These are phyloP conservation scores for Punctoribates punctum DNA, from an alignment of 2,888 invertebrate species.

Conservation along the genomic window DNA sequence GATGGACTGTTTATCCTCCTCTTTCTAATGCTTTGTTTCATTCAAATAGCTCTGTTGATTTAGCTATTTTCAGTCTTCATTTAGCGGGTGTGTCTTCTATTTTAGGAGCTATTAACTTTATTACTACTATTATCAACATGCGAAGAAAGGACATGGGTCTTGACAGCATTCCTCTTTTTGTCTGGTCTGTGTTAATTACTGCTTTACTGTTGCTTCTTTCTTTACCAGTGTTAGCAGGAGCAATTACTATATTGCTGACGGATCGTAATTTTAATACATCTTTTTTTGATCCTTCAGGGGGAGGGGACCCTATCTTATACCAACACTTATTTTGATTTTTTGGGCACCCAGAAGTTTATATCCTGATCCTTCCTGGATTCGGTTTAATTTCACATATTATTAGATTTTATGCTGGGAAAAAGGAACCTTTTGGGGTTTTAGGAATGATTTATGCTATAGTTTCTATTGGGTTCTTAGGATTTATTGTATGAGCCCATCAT, in stretches of 20 bases:
- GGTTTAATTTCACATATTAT: slow-evolving; percentile 76
- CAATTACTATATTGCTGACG: slow-evolving; percentile 72
- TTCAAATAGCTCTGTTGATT: slow-evolving; percentile 66
- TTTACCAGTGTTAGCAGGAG: slow-evolving; percentile 71
- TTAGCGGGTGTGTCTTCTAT: slow-evolving; percentile 52
- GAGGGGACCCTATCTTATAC: slow-evolving; percentile 74
- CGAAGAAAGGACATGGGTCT: slow-evolving; percentile 61
- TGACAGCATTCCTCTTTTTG: slow-evolving; percentile 66
- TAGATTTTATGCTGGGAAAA: slow-evolving; percentile 69
- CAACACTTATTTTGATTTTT: slow-evolving; percentile 85
- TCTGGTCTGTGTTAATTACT: slow-evolving; percentile 68
- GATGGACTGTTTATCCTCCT: slow-evolving; percentile 74
- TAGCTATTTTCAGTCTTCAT: slow-evolving; percentile 66
- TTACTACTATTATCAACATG: slow-evolving; percentile 71
- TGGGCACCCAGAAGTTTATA: slow-evolving; percentile 81
- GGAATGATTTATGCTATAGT: slow-evolving; percentile 81
- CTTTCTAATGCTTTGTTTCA: slow-evolving; percentile 64
- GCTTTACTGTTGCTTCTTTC: slow-evolving; percentile 65
- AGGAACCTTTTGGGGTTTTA: slow-evolving; percentile 67
- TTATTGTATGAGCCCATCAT: slow-evolving; percentile 79
- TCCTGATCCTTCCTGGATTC: slow-evolving; percentile 78
- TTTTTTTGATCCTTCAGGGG: slow-evolving; percentile 74
- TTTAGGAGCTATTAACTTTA: slow-evolving; percentile 74
- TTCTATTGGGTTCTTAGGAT: slow-evolving; percentile 74
- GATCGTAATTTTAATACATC: slow-evolving; percentile 76